Percentiles rank a stretch among this genome's conserved stretches.
Evolutionary conservation across 2,888 invertebrate genomes (phyloP).

Genomic region (Autographa gamma): DNA sequence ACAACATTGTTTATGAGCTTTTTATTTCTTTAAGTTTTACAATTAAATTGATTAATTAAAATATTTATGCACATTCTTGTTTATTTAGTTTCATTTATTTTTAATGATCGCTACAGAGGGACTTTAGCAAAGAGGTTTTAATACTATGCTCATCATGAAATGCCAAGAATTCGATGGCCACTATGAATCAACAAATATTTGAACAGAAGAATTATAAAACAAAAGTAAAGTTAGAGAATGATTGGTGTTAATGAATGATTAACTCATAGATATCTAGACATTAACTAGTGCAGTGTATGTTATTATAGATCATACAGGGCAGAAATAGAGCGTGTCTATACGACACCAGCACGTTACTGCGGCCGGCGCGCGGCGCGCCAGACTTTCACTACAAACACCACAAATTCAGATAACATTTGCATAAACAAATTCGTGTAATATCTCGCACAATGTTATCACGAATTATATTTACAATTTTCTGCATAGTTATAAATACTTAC

Average conservation of each 20-base stretch:
- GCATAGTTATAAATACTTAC: not conserved
- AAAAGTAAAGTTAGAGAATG: not conserved
- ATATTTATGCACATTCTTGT: too few relatives aligned
- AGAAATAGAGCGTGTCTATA: not conserved
- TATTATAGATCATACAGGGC: constrained; percentile 7
- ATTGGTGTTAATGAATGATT: not conserved
- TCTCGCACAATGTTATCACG: not conserved
- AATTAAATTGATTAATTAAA: too few relatives aligned
- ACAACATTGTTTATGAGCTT: too few relatives aligned
- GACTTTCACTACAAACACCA: constrained; percentile 8
- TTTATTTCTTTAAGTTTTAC: too few relatives aligned
- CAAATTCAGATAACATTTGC: not conserved
- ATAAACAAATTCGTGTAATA: not conserved
- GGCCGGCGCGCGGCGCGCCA: not conserved
- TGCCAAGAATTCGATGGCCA: not conserved
- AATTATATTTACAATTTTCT: not conserved
- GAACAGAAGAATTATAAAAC: not conserved
- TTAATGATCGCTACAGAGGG: not conserved
- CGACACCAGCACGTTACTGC: not conserved
- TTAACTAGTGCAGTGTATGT: not conserved
- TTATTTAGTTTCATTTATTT: not conserved
- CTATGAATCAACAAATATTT: not conserved
- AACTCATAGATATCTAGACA: not conserved
- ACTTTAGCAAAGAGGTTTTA: not conserved
- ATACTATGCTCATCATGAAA: not conserved